phyloP scores from a whole-genome alignment of 2,797 vertebrate species.

The Malurus leucopterus region DNA sequence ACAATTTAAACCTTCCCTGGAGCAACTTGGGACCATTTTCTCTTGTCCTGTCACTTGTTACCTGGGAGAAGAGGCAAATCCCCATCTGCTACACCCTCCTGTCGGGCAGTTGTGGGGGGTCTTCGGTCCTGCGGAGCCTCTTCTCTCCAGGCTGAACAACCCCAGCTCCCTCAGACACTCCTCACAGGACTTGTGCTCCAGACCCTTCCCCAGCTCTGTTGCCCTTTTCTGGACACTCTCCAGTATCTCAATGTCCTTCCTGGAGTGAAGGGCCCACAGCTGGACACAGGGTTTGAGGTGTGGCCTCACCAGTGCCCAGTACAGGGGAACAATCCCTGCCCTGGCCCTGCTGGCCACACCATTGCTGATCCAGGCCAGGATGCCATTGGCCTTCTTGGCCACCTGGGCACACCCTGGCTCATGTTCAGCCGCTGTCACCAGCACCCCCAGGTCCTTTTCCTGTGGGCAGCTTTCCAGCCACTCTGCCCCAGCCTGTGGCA shows the following conservation, averaged over 20 bases:
- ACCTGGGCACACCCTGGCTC: neutral
- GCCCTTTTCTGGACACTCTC: accelerated
- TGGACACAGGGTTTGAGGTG: accelerated
- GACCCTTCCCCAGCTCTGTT: accelerated
- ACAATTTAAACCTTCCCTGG: neutral
- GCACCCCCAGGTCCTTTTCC: neutral
- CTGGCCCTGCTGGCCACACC: neutral
- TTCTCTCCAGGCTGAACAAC: neutral
- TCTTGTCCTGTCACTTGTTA: neutral
- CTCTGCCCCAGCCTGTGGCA: neutral
- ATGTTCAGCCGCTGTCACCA: neutral
- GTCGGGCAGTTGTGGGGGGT: too few species aligned
- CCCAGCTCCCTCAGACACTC: neutral
- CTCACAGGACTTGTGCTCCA: neutral
- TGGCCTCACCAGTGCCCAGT: accelerated
- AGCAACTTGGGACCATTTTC: neutral
- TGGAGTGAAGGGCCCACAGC: accelerated
- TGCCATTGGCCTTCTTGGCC: neutral
- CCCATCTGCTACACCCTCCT: accelerated
- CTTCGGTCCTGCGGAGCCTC: neutral
- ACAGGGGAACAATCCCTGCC: neutral
- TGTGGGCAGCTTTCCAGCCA: neutral
- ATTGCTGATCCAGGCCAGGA: neutral
- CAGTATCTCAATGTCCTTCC: neutral
- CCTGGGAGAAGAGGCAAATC: neutral